A percentile compares a stretch with the other conserved stretches of the same genome.
Evolutionary conservation across 2,113 vertebrate species (phyloP).

Genomic region (Ginglymostoma cirratum): DNA sequence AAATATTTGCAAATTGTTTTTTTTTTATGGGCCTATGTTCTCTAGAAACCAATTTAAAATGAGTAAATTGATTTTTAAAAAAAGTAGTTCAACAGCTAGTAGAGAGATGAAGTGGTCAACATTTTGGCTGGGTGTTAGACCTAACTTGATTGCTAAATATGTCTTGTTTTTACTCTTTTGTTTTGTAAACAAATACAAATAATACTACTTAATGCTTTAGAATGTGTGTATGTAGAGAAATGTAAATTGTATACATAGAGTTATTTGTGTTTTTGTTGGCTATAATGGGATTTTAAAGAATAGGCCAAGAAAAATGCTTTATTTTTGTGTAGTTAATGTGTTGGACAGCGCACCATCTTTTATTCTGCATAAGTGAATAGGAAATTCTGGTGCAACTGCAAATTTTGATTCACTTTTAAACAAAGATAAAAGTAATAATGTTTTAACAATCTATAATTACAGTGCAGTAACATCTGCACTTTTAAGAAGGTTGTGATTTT

Average conservation of each 20-base stretch:
- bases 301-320: not conserved
- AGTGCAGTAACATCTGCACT: not conserved
- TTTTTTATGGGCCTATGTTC: not conserved
- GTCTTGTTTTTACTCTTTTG: not conserved
- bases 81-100: not conserved
- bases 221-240: not conserved
- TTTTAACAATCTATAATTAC: not conserved
- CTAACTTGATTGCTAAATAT: not conserved
- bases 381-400: not conserved
- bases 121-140: not conserved
- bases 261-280: not conserved
- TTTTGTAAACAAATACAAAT: not conserved
- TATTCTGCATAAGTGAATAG: not conserved
- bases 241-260: not conserved
- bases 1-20: not conserved
- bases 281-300: not conserved
- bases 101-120: not conserved
- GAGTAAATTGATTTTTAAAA: not conserved
- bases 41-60: not conserved
- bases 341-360: not conserved
- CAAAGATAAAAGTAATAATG: not conserved
- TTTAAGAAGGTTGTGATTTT: not conserved
- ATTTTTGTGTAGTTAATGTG: not conserved
- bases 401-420: not conserved
- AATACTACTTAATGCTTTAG: not conserved